phyloP scores from a whole-genome alignment of 1,140 invertebrate genomes.

The Scaptomyza montana region DNA sequence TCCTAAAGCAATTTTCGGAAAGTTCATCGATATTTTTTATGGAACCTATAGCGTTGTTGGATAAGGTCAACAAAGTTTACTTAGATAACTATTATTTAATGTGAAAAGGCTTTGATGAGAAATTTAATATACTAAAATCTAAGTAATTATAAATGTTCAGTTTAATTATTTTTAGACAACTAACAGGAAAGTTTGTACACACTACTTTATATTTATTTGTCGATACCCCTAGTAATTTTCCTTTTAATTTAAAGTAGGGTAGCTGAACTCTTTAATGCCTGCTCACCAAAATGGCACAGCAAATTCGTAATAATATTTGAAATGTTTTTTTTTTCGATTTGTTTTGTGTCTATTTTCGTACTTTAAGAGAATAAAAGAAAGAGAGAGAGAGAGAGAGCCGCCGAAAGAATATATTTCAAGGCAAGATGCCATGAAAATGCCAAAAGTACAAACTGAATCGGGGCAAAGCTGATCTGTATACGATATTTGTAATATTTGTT shows the following conservation, averaged over 20 bases:
- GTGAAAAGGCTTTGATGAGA: too few species aligned
- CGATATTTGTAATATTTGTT: slow-evolving; percentile 1
- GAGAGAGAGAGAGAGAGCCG: not conserved
- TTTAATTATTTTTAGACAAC: too few species aligned
- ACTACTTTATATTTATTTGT: not conserved
- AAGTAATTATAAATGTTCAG: too few species aligned
- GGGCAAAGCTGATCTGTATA: slow-evolving; percentile 14
- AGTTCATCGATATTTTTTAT: not conserved
- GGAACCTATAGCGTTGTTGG: not conserved
- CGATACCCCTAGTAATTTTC: not conserved
- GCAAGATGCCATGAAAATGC: slow-evolving; percentile 15
- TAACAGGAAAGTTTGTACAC: too few species aligned
- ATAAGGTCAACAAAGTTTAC: too few species aligned
- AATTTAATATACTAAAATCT: too few species aligned
- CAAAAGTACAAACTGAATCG: slow-evolving; percentile 2
- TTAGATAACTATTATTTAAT: too few species aligned
- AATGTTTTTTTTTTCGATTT: not conserved
- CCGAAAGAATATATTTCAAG: slow-evolving; percentile 13
- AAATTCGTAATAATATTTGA: slow-evolving; percentile 13
- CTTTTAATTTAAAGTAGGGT: not conserved
- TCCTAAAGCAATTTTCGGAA: not conserved
- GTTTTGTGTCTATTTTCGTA: slow-evolving; percentile 14
- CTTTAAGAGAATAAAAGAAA: not conserved
- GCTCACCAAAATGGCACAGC: not conserved
- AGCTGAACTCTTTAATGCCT: slow-evolving; percentile 16